Conservation (phyloP, 2,888 invertebrate species). For the Zaprionus bogoriensis region DNA sequence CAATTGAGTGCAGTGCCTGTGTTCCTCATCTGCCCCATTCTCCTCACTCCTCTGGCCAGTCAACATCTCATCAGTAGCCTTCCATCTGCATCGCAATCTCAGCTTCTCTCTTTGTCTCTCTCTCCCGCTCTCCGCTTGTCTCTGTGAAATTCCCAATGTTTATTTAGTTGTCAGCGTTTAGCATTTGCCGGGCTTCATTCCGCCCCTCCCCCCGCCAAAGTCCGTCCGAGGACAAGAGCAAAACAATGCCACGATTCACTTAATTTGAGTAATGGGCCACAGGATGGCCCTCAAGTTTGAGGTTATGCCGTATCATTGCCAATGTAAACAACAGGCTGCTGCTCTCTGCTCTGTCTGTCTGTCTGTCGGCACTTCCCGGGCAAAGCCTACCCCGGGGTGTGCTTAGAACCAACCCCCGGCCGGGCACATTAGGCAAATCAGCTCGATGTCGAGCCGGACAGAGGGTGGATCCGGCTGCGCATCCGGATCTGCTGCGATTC, state of each 20-base stretch:
- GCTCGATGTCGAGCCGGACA: slow-evolving; percentile 15
- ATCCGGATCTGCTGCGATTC: slow-evolving; percentile 36
- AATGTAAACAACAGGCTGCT: slow-evolving; percentile 63
- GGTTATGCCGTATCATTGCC: slow-evolving; percentile 73
- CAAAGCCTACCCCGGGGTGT: slow-evolving; percentile 65
- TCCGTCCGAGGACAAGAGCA: slow-evolving; percentile 24
- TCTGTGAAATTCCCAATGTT: slow-evolving; percentile 77
- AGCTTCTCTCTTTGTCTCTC: slow-evolving; percentile 1
- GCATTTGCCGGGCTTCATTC: slow-evolving; percentile 74
- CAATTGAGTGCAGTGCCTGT: slow-evolving; percentile 73
- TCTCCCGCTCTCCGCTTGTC: not conserved
- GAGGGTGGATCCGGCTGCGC: not conserved
- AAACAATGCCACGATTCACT: slow-evolving; percentile 77
- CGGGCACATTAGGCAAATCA: slow-evolving; percentile 57
- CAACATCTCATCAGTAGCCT: slow-evolving; percentile 3
- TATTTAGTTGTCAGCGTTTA: slow-evolving; percentile 80
- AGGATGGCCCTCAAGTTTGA: slow-evolving; percentile 47
- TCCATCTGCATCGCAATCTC: slow-evolving; percentile 48
- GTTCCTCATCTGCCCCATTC: not conserved
- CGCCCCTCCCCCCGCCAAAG: slow-evolving; percentile 4
- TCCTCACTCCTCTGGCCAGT: no score
- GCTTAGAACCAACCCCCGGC: slow-evolving; percentile 43
- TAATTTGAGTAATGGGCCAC: slow-evolving; percentile 79
- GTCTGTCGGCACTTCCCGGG: slow-evolving; percentile 1
- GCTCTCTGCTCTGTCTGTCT: slow-evolving; percentile 13